These are phyloP conservation scores for Scomber colias DNA, from an alignment of 2,113 vertebrate genomes.

Conservation along the genomic window DNA sequence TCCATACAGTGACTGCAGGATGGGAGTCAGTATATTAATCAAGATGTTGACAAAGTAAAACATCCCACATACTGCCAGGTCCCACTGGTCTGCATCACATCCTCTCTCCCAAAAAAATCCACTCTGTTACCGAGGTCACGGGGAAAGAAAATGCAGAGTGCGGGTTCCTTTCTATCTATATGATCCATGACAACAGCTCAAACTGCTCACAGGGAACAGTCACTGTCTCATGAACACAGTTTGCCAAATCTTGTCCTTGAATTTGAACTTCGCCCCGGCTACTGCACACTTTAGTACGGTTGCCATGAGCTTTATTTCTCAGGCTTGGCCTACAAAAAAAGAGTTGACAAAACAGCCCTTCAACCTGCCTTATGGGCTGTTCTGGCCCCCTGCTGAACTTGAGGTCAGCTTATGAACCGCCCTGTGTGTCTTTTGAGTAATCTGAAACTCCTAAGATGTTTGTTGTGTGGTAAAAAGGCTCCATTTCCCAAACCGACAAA, in stretches of 20 bases:
- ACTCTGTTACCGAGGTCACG: constrained; percentile 24
- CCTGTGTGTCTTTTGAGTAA: constrained; percentile 54
- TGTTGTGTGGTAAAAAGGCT: constrained; percentile 65
- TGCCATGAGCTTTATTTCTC: constrained; percentile 43
- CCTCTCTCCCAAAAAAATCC: constrained; percentile 50
- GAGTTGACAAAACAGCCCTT: constrained; percentile 41
- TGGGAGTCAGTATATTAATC: constrained; percentile 83
- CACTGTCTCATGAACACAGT: constrained; percentile 46
- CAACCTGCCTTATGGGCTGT: constrained; percentile 28
- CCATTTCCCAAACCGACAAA: constrained; percentile 54
- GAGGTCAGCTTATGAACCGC: constrained; percentile 57
- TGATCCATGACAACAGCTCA: constrained; percentile 39
- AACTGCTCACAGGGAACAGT: constrained; percentile 28
- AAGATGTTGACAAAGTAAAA: constrained; percentile 82
- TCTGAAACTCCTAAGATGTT: constrained; percentile 51
- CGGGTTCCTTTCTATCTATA: constrained; percentile 18
- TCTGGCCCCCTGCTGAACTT: constrained; percentile 43
- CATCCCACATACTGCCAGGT: constrained; percentile 58
- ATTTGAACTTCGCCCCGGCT: constrained; percentile 65
- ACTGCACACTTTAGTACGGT: constrained; percentile 33
- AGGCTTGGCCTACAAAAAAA: constrained; percentile 49
- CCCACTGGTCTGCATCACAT: constrained; percentile 57
- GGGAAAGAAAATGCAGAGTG: not conserved
- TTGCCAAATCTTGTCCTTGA: constrained; percentile 67
- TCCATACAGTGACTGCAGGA: constrained; percentile 63